Conservation (phyloP, 2,113 vertebrate species). For the Miniopterus natalensis region DNA sequence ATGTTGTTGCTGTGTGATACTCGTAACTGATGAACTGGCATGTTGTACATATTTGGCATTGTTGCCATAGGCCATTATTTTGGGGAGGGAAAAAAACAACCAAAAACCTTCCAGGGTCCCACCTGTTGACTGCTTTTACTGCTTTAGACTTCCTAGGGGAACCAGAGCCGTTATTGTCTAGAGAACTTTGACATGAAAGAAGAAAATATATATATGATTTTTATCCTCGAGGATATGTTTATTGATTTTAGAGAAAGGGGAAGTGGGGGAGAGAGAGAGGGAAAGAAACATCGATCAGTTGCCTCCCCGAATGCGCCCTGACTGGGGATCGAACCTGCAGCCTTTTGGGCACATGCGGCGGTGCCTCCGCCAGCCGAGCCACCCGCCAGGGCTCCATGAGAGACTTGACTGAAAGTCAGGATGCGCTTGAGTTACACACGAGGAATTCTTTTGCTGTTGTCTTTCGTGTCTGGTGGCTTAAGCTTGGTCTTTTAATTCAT, state of each 20-base stretch:
- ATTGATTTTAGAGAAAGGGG: neutral
- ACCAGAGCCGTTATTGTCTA: neutral
- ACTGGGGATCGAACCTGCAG: too few relatives aligned
- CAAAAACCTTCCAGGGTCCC: neutral
- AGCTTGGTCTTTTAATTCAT: neutral
- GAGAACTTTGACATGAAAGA: neutral
- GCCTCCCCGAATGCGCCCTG: neutral
- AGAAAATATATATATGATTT: too few relatives aligned
- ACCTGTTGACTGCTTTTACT: neutral
- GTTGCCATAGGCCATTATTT: constrained; percentile 26
- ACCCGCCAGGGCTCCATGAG: neutral
- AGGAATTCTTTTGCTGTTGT: constrained; percentile 27
- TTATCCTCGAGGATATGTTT: neutral
- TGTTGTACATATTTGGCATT: constrained; percentile 28
- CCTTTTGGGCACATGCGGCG: too few relatives aligned
- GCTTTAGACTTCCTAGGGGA: neutral
- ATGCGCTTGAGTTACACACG: neutral
- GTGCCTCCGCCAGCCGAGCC: too few relatives aligned
- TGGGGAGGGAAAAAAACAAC: neutral
- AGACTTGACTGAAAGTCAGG: constrained; percentile 28
- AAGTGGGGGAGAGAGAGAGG: neutral
- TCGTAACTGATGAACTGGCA: neutral
- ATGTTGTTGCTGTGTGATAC: constrained; percentile 1
- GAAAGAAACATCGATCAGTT: neutral
- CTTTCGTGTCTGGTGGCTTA: constrained; percentile 31